Conservation (phyloP, 1,140 invertebrate genomes). For the Halictus rubicundus region DNA sequence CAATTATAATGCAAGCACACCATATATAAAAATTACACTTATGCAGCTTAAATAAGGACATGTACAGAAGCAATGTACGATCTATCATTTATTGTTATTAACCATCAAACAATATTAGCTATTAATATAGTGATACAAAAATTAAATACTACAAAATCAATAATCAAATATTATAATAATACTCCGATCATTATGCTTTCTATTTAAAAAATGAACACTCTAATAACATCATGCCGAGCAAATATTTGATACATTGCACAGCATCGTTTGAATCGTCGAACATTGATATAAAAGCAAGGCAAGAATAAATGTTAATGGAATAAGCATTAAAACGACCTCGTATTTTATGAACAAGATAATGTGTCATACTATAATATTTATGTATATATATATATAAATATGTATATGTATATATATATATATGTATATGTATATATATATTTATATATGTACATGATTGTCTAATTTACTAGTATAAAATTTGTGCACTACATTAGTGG, state of each 20-base stretch:
- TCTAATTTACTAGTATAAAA: slow-evolving; percentile 29
- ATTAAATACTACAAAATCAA: slow-evolving; percentile 6
- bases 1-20: slow-evolving; percentile 17
- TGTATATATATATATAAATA: neutral
- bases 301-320: slow-evolving; percentile 47
- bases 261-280: slow-evolving; percentile 21
- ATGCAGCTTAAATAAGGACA: slow-evolving; percentile 13
- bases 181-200: slow-evolving; percentile 9
- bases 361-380: slow-evolving; percentile 28
- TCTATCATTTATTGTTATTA: slow-evolving; percentile 7
- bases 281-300: slow-evolving; percentile 35
- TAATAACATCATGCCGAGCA: slow-evolving; percentile 43
- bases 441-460: neutral
- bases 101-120: slow-evolving; percentile 8
- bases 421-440: too few relatives aligned
- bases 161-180: slow-evolving; percentile 5
- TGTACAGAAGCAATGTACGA: slow-evolving; percentile 22
- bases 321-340: slow-evolving; percentile 33
- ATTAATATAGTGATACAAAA: slow-evolving; percentile 24
- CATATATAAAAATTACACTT: slow-evolving; percentile 22
- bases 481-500: slow-evolving; percentile 37
- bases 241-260: slow-evolving; percentile 29
- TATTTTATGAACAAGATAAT: slow-evolving; percentile 21
- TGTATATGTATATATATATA: too few relatives aligned
- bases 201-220: slow-evolving; percentile 28